phyloP scores from a whole-genome alignment of 2,888 invertebrate species.

The Polydrusus cervinus region DNA sequence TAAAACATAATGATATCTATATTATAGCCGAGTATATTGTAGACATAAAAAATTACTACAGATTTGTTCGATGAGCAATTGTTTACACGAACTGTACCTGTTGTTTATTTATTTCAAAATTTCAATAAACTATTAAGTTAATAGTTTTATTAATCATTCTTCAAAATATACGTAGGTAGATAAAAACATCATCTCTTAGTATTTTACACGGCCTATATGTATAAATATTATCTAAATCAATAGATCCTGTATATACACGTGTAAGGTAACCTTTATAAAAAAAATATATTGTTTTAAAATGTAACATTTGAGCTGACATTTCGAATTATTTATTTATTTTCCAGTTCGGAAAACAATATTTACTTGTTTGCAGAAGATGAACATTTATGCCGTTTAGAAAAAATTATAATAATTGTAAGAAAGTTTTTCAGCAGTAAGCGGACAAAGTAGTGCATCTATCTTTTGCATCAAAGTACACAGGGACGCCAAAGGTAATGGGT shows the following conservation, averaged over 20 bases:
- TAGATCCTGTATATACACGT: conserved; percentile 30
- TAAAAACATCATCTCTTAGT: conserved; percentile 36
- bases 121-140: conserved; percentile 41
- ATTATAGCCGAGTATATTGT: neutral
- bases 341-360: conserved; percentile 5
- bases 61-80: conserved; percentile 39
- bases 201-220: conserved; percentile 25
- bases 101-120: conserved; percentile 36
- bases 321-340: conserved; percentile 5
- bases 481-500: too few relatives aligned
- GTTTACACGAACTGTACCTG: conserved; percentile 28
- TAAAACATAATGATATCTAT: conserved; percentile 4
- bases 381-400: too few relatives aligned
- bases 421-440: too few relatives aligned
- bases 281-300: neutral
- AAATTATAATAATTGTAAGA: too few relatives aligned
- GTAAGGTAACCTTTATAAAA: conserved; percentile 30
- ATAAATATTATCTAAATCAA: conserved; percentile 34
- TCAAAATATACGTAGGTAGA: conserved; percentile 38
- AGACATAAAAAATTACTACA: conserved; percentile 35
- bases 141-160: conserved; percentile 43
- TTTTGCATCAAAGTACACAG: too few relatives aligned
- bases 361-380: too few relatives aligned
- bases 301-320: neutral
- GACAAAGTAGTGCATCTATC: too few relatives aligned